A percentile compares a stretch with the other conserved stretches of the same genome.
Evolutionary conservation across 2,113 vertebrate species (phyloP).

Genomic region (Hylia prasina): DNA sequence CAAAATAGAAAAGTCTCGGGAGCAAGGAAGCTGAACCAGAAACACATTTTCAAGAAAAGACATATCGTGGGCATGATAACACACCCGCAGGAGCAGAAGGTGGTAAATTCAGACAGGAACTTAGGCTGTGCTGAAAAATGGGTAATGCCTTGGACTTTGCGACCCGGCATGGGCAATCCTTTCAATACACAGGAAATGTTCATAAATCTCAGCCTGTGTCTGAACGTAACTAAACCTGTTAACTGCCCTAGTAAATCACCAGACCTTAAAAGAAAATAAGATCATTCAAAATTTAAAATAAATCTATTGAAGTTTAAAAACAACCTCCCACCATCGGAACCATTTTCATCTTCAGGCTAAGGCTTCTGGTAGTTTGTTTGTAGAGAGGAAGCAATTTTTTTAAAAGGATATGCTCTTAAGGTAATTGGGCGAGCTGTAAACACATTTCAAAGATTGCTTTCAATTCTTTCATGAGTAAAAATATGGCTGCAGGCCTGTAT

Average conservation of each 20-base stretch:
- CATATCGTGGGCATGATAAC: neutral
- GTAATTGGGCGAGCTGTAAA: neutral
- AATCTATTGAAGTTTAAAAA: neutral
- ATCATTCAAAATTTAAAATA: neutral
- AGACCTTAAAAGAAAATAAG: neutral
- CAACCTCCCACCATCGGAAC: fast-evolving
- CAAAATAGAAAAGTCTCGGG: conserved; percentile 65
- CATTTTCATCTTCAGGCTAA: neutral
- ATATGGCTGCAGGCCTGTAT: neutral
- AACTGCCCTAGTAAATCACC: neutral
- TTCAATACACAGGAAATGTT: neutral
- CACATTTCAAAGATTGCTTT: neutral
- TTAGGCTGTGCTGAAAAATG: neutral
- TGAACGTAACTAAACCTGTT: neutral
- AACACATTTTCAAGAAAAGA: conserved; percentile 1
- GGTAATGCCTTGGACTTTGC: neutral
- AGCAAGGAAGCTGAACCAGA: conserved; percentile 56
- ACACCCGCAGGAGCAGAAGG: neutral
- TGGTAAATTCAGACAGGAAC: neutral
- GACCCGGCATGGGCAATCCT: fast-evolving
- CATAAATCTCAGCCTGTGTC: neutral
- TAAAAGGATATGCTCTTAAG: neutral
- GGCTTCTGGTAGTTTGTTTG: neutral
- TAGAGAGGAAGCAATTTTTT: neutral
- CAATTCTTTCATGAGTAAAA: neutral